Evolutionary conservation across 2,888 invertebrate species (phyloP).

Genomic region (Noctuana brunneofusca): DNA sequence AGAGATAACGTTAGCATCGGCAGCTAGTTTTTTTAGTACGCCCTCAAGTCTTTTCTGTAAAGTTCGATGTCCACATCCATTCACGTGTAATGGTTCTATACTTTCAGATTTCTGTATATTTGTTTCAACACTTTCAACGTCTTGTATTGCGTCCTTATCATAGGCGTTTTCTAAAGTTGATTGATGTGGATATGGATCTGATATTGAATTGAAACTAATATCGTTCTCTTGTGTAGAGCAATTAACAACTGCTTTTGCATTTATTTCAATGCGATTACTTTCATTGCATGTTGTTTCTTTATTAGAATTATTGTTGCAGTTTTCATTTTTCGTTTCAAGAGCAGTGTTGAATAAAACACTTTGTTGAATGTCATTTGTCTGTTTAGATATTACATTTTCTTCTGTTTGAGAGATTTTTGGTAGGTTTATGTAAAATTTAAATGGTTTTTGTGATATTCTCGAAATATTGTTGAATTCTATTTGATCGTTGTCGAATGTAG

Average conservation of each 20-base stretch:
- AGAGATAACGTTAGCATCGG: constrained; percentile 16
- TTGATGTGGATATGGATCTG: background rate
- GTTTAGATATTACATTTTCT: too few relatives aligned
- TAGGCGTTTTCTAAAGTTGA: background rate
- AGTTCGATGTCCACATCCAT: background rate
- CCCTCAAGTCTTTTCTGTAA: constrained; percentile 34
- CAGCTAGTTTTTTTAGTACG: constrained; percentile 33
- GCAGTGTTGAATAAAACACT: background rate
- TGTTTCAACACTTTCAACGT: background rate
- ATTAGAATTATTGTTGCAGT: background rate
- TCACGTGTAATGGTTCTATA: constrained; percentile 2
- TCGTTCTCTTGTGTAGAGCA: background rate
- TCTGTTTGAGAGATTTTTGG: background rate
- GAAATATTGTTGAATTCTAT: background rate
- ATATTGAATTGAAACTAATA: background rate
- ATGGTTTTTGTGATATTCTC: background rate
- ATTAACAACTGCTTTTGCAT: background rate
- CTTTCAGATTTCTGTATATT: background rate
- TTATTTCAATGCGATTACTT: background rate
- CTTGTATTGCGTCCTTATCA: background rate
- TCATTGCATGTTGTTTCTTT: background rate
- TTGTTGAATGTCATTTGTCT: background rate
- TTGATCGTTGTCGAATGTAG: background rate
- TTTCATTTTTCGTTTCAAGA: background rate
- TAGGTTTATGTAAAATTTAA: background rate